Evolutionary conservation across 1,140 invertebrate genomes (phyloP).

Genomic region (Globodera rostochiensis): DNA sequence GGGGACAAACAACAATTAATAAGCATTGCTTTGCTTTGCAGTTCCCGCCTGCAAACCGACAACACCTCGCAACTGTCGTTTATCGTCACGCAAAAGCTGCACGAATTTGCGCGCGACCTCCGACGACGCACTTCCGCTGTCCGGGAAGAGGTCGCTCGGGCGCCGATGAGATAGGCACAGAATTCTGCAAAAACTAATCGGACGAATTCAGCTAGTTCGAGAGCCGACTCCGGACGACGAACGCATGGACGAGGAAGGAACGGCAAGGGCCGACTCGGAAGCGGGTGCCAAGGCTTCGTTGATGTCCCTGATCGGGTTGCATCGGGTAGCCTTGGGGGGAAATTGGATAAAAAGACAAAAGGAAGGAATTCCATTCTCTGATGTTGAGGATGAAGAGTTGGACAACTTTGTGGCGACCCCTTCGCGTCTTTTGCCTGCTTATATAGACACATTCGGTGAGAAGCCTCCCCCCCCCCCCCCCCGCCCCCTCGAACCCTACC

Average conservation of each 20-base stretch:
- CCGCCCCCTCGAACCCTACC: too few relatives aligned
- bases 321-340: conserved; percentile 28
- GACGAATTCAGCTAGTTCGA: conserved; percentile 37
- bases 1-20: background rate
- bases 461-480: background rate
- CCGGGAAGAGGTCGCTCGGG: conserved; percentile 11
- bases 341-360: conserved; percentile 16
- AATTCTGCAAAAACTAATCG: background rate
- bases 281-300: conserved; percentile 43
- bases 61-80: conserved; percentile 49
- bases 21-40: background rate
- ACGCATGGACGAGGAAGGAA: conserved; percentile 14
- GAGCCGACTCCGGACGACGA: conserved; percentile 47
- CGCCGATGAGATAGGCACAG: background rate
- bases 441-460: conserved; percentile 51
- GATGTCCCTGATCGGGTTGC: conserved; percentile 61
- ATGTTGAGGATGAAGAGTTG: conserved; percentile 17
- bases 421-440: conserved; percentile 24
- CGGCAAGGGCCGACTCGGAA: conserved; percentile 8
- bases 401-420: conserved; percentile 23
- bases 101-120: conserved; percentile 55
- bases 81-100: conserved; percentile 51
- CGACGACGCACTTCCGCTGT: conserved; percentile 50
- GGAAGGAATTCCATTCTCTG: conserved; percentile 20
- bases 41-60: conserved; percentile 14